Conservation (phyloP, 2,113 vertebrate species). For the Gymnocephalus cernua region DNA sequence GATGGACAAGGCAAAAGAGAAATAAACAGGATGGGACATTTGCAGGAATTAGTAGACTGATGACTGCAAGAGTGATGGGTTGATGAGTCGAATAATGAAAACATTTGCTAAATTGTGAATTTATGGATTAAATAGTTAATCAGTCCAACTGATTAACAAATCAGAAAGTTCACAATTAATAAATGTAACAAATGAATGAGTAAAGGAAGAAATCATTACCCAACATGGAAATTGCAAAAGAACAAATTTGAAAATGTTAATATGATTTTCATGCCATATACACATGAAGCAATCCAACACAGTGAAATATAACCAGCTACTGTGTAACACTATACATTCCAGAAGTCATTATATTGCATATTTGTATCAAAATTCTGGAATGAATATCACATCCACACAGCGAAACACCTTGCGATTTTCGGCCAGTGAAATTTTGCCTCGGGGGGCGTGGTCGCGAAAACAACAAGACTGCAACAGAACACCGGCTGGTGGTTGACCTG, state of each 20-base stretch:
- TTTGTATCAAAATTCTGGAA: neutral
- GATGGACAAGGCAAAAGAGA: neutral
- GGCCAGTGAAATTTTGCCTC: too few relatives aligned
- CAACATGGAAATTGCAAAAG: conserved; percentile 19
- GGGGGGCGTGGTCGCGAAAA: too few relatives aligned
- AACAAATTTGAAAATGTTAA: neutral
- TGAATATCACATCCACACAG: neutral
- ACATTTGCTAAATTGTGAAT: conserved; percentile 48
- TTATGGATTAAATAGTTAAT: conserved; percentile 41
- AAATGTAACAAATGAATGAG: conserved; percentile 34
- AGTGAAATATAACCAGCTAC: neutral
- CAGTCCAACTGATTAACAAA: conserved; percentile 55
- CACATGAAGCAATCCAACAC: neutral
- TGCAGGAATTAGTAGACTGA: neutral
- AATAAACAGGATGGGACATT: neutral
- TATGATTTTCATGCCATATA: conserved; percentile 4
- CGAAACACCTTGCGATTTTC: too few relatives aligned
- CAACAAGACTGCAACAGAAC: too few relatives aligned
- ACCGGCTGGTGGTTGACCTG: too few relatives aligned
- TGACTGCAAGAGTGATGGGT: conserved; percentile 1
- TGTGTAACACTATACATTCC: neutral
- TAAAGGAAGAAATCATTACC: conserved; percentile 46
- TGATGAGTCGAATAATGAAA: conserved; percentile 15
- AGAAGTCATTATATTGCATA: neutral
- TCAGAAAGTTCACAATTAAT: conserved; percentile 52